A percentile compares a stretch with the other conserved stretches of the same genome.
phyloP scores from a whole-genome alignment of 2,113 vertebrate species.

The Colinus virginianus region DNA sequence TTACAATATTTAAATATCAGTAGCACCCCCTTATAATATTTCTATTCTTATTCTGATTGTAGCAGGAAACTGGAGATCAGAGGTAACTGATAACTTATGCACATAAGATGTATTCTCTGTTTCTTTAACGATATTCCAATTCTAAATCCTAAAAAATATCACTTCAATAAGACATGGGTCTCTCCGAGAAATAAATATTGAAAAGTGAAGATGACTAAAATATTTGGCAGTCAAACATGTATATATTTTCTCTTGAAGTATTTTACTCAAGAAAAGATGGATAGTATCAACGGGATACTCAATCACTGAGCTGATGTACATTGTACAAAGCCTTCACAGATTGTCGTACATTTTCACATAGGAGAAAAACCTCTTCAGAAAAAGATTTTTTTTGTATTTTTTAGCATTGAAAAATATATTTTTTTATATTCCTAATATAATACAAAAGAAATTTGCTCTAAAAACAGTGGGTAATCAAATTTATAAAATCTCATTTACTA shows the following conservation, averaged over 20 bases:
- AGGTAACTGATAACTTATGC: neutral
- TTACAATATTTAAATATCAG: constrained; percentile 8
- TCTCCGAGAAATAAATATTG: constrained; percentile 18
- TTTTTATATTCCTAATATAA: neutral
- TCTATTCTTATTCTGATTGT: neutral
- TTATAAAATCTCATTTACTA: neutral
- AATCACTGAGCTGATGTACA: neutral
- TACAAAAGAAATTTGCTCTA: neutral
- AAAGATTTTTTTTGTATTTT: neutral
- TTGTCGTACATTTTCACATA: neutral
- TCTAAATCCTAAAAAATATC: constrained; percentile 32
- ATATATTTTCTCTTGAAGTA: constrained; percentile 31
- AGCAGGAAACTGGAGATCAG: neutral
- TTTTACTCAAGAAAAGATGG: neutral
- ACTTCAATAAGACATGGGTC: constrained; percentile 22
- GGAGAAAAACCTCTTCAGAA: neutral
- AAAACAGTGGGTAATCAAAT: neutral
- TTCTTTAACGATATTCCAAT: neutral
- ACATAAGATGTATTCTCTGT: constrained; percentile 23
- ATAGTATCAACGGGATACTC: neutral
- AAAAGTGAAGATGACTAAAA: constrained; percentile 14
- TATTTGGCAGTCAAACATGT: constrained; percentile 5
- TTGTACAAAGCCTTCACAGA: neutral
- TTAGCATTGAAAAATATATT: neutral
- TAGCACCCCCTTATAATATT: neutral